phyloP scores from a whole-genome alignment of 2,888 invertebrate genomes.

The Cosmia trapezina region DNA sequence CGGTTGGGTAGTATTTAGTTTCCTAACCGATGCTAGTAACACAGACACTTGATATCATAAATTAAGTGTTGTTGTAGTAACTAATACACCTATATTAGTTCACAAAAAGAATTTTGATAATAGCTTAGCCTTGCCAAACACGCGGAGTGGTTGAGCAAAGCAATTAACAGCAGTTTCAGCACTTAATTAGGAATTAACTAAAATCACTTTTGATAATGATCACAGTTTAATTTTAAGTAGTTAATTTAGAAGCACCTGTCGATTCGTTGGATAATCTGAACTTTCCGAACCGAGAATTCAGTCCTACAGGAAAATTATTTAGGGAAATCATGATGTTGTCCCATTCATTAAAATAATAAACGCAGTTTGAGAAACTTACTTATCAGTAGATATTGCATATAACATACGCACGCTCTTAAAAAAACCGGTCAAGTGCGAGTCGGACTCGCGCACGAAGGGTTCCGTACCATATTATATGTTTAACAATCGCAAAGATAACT shows the following conservation, averaged over 20 bases:
- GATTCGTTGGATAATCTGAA: neutral
- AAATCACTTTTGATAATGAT: slow-evolving; percentile 44
- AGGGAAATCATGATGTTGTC: neutral
- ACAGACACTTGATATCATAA: slow-evolving; percentile 77
- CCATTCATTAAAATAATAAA: neutral
- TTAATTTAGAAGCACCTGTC: slow-evolving; percentile 20
- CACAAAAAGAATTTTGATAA: slow-evolving; percentile 61
- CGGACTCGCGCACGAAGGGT: too few species aligned
- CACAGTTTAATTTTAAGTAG: slow-evolving; percentile 17
- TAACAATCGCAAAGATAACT: too few species aligned
- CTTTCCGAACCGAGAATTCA: neutral
- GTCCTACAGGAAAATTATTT: neutral
- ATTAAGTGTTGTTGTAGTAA: slow-evolving; percentile 74
- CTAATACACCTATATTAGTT: slow-evolving; percentile 52
- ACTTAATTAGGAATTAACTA: slow-evolving; percentile 54
- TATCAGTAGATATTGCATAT: neutral
- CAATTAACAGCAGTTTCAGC: slow-evolving; percentile 56
- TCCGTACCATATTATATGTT: too few species aligned
- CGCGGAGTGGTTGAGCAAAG: slow-evolving; percentile 37
- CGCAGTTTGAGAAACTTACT: neutral
- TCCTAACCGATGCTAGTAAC: slow-evolving; percentile 81
- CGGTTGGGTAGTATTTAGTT: slow-evolving; percentile 78
- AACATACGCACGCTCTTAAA: neutral
- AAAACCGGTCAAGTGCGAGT: too few species aligned
- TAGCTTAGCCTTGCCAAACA: slow-evolving; percentile 53